Base-by-base conservation (phyloP, 1,140 invertebrate genomes). In the Coptotermes formosanus region DNA sequence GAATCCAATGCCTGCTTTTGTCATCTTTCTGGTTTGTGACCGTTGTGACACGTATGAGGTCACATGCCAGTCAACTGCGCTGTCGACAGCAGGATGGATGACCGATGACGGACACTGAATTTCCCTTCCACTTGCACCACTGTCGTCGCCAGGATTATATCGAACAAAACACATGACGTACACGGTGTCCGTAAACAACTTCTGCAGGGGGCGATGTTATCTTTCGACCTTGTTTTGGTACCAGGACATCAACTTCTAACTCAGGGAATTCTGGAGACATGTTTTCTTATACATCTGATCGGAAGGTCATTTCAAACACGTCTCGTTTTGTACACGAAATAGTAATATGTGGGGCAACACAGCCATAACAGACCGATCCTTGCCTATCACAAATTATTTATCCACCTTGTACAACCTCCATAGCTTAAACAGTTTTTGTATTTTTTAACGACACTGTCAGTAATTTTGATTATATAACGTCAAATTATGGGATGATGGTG, bases 81-180 rank as follows among this genome's bases (percentile, higher is more conserved):
- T 16, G 64, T 16, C 64, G 8, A 8, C 64, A 30, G 25, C 7
- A 75, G 25, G 64, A 75, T 16, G 25, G 64, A 30, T 75, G 19
- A 75, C 64, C 30, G 64, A 75, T 12, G 64, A 75, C 64, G 59
- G 16, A 25, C n/a, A n/a, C 8, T 25, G 25, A 75, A 30, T 8
- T 8, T 30, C n/a, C 64, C n/a, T 6, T 75, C 64, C 38, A 38
- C 25, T 75, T 1, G 25, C n/a, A 75, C 25, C 64, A 9, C 16
- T 25, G 25, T 75, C 64, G 6, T 55, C 52, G 3, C 14, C 52
- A 55, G 52, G 52, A 19, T 55, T 21, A 55, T 21, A 21, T 55
- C 52, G 52, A 75, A 75, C 64, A 75, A n/a, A 75, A 75, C n/a
- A 55, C 14, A 75, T 75, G 64, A 75, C 64, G 64, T 75, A n/a